Evolutionary conservation across 1,140 invertebrate genomes (phyloP), one percentile per base, ranked within the genome.

Genomic region (Drepana arcuata): DNA sequence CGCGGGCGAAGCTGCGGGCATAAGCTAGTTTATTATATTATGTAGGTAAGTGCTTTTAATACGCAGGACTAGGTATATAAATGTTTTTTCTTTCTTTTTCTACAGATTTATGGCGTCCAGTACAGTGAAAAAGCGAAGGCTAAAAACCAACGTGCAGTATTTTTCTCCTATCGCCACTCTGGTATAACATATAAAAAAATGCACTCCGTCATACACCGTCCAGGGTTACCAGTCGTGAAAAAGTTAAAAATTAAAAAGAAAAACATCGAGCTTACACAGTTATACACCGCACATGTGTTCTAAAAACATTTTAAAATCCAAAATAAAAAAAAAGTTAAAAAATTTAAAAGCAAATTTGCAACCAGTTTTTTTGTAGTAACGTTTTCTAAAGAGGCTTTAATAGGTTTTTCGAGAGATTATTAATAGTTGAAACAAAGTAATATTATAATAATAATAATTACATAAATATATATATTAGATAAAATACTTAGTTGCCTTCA

Each of bases 31-130:
- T n/a, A n/a, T n/a, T n/a, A n/a, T n/a, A n/a, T n/a, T n/a, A n/a
- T n/a, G n/a, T n/a, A n/a, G n/a, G n/a, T n/a, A n/a, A n/a, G n/a
- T n/a, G n/a, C n/a, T n/a, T n/a, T n/a, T n/a, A n/a, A n/a, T n/a
- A n/a, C n/a, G n/a, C n/a, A n/a, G n/a, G n/a, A n/a, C n/a, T n/a
- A n/a, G n/a, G n/a, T n/a, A n/a, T n/a, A n/a, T n/a, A n/a, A n/a
- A n/a, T n/a, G n/a, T n/a, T n/a, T n/a, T n/a, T n/a, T n/a, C n/a
- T n/a, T 50, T 48, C 12, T 11, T 14, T 74, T 67, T 59, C 73
- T 78, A 7, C 71, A 79, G 74, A 65, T 75, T 56, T 39, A 79
- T 79, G 74, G 74, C 60, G 65, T 47, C 55, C 24, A 52, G 26
- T 6, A 56, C 59, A 48, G 50, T 57, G 27, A 69, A 68, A 48